Base-by-base conservation (phyloP, 2,797 vertebrate species). In the Nasua narica region DNA sequence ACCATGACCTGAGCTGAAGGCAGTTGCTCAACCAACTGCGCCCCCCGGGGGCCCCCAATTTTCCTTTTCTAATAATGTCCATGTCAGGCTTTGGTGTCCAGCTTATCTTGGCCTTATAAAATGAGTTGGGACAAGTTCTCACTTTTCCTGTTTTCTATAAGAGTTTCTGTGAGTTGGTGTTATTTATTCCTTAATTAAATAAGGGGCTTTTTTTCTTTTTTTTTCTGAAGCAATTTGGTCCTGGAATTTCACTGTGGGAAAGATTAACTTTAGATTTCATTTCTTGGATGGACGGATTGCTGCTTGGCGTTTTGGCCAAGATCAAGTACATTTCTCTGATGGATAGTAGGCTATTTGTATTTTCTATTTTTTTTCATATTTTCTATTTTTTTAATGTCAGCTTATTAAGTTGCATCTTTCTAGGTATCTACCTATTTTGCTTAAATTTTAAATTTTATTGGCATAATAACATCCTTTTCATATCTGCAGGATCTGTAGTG, bases 121-220 rank as follows among this genome's bases (percentile, higher is more conserved):
- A 83, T 72, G 52, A 65, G 9, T 70, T 84, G 18, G 62, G 37
- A 50, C 46, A 76, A 69, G 29, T 84, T 88, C n/a, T 11, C 35
- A 70, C 62, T 69, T 62, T 62, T 54, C 18, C 52, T 92, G 10
- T 79, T 43, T 15, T 77, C 78, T 67, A 15, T 52, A 89, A 35
- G 48, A 94, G 43, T 89, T 92, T 86, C 27, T 86, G 37, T 77
- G 67, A 60, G 19, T 69, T 92, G 43, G 2, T 62, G 48, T 72
- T 92, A 70, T 37, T 94, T 88, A 85, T 74, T 89, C 21, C 18
- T 58, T 95, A 94, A 79, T 58, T 92, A 92, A 85, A 85, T 79
- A 23, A 70, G 40, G 12, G 37, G 37, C 37, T 40, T 40, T 40
- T 40, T 37, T 40, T 40, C 25, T 40, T 37, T 21, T 23, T 37